Evolutionary conservation across 2,888 invertebrate species (phyloP), one percentile per base, ranked within the genome.

Genomic region (Leptarthrus brevirostris): DNA sequence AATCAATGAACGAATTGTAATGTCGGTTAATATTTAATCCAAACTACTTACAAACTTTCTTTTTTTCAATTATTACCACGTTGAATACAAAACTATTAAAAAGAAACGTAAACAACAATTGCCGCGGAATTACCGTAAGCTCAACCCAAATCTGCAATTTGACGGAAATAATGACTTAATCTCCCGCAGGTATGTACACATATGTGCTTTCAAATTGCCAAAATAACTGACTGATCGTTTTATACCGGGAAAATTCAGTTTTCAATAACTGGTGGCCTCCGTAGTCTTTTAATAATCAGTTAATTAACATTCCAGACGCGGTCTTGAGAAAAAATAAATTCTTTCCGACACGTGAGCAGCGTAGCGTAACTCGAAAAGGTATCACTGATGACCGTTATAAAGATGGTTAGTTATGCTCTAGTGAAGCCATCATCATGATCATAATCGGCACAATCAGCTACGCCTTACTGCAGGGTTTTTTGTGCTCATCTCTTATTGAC

Each of bases 331-430:
- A 3, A 44, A 14, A 56, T 14, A 16, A 56, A 1, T 10, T 6
- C 30, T 2, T 56, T 56, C 26, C 34, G 56, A 56, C 56, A 56
- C 56, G 56, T 30, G 56, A 14, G 14, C 30, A 30, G 1, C 56
- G 56, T 30, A 30, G 34, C 56, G 56, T 56, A 30, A 30, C 56
- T 26, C 56, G 30, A 26, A 3, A 30, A 56, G 30, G 56, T 16
- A 56, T 56, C 56, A 56, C 26, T 56, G 56, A 56, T 26, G 16
- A 56, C 56, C 56, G 56, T 56, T 56, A 56, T 56, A 26, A 56
- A 56, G 30, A 56, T 56, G 34, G 56, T 2, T 56, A 56, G 56
- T 56, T 56, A 56, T 30, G 56, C 56, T 56, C 34, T 18, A 26
- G 26, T 56, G 30, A 56, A 16, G 30, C 16, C 16, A 16, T 56